Evolutionary conservation across 2,113 vertebrate species (phyloP), one percentile per base, ranked within the genome.

Genomic region (Ramphastos sulfuratus): DNA sequence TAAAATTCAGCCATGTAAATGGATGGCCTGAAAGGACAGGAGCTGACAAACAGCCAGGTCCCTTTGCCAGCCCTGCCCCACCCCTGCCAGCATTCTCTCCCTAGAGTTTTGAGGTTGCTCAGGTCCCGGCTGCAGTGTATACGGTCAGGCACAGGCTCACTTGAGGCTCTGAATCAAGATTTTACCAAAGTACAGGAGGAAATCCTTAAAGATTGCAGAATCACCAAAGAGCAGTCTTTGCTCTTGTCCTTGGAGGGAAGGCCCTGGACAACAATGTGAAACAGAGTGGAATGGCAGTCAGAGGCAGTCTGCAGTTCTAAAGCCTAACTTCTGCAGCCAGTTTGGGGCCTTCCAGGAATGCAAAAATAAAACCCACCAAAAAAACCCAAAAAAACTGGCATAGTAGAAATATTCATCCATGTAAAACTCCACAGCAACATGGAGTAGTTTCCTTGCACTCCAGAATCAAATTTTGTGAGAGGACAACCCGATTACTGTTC

Each of bases 161-260:
- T 2, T 64, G 66, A 48, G 31, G 27, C 46, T 74, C 37, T 58
- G 25, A 61, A n/a, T n/a, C 3, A 5, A 80, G 52, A 14, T 50
- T 55, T 73, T 59, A 71, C 18, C 42, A 24, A 64, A 12, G 71
- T 33, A 9, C 23, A 69, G 64, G 25, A 70, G 46, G 55, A 60
- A 20, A 20, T 66, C 64, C 15, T 63, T 23, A 13, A 56, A 37
- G 59, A 85, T 31, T 20, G 78, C 33, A 19, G 74, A 31, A 11
- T 24, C 48, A 12, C 74, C 54, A 33, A 42, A 55, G 73, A 69
- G 3, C 65, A 82, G 15, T 30, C 19, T 65, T 25, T 21, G 33
- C 46, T 78, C 28, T 55, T 44, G 28, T 20, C 42, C 0, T 0
- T 30, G 35, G 33, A 54, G 28, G 31, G 31, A 60, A 15, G 33